Conservation (phyloP, 2,113 vertebrate species). For the Lipophrys pholis region DNA sequence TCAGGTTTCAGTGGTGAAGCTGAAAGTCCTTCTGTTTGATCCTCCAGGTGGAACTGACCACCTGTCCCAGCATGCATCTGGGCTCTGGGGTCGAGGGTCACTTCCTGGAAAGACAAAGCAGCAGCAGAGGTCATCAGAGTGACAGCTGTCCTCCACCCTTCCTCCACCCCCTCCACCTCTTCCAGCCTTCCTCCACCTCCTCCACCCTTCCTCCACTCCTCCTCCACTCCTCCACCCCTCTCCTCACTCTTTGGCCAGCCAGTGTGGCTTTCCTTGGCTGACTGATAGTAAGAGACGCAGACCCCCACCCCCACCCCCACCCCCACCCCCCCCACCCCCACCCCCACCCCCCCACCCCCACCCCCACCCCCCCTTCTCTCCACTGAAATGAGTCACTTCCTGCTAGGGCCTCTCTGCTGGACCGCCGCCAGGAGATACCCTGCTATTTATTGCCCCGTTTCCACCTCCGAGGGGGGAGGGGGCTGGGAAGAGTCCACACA, state of each 20-base stretch:
- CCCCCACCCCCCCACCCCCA: no score
- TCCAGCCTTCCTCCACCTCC: constrained; percentile 64
- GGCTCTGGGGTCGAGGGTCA: constrained; percentile 51
- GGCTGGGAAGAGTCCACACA: constrained; percentile 71
- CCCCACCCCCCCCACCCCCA: no score
- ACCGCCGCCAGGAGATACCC: constrained; percentile 84
- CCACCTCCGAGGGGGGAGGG: constrained; percentile 81
- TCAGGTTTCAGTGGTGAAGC: no score
- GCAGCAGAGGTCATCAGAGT: constrained; percentile 44
- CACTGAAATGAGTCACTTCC: constrained; percentile 85
- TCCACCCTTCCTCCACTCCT: no score
- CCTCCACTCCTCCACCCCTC: no score
- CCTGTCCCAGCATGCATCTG: constrained; percentile 55
- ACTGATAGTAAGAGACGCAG: constrained; percentile 88
- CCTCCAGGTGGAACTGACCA: constrained; percentile 64
- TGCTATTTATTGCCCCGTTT: constrained; percentile 86
- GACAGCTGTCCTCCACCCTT: constrained; percentile 28
- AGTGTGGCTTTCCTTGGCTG: constrained; percentile 88
- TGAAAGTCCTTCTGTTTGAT: no score
- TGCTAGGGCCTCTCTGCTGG: constrained; percentile 82
- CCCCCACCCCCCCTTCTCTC: constrained; percentile 69
- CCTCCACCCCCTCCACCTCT: no score
- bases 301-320: constrained; percentile 85
- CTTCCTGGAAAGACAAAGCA: constrained; percentile 53
- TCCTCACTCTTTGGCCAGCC: constrained; percentile 73